A percentile compares a stretch with the other conserved stretches of the same genome.
Conservation (phyloP, 1,140 invertebrate genomes). For the Dinothrombium tinctorium region DNA sequence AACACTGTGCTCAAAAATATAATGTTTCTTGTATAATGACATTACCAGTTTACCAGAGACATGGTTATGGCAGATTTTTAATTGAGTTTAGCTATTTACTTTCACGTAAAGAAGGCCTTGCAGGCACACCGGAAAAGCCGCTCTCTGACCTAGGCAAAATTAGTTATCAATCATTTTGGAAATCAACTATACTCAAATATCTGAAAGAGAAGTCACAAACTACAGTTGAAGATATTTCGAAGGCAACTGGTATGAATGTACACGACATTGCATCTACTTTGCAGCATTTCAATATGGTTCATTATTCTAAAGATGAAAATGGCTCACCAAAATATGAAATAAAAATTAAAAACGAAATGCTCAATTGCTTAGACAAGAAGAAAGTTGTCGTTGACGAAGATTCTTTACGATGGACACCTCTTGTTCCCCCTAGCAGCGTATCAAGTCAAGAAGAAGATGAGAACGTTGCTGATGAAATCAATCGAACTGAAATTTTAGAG, state of each 20-base stretch:
- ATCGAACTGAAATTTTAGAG: not conserved
- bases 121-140: conserved; percentile 93
- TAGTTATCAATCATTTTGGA: conserved; percentile 92
- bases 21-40: conserved; percentile 99
- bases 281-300: conserved; percentile 20
- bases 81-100: conserved; percentile 65
- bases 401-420: conserved; percentile 70
- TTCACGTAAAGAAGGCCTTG: conserved; percentile 29
- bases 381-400: conserved; percentile 62
- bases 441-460: not conserved
- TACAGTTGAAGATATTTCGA: conserved; percentile 51
- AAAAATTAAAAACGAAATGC: not conserved
- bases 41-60: conserved; percentile 87
- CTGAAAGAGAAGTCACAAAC: conserved; percentile 22
- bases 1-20: conserved; percentile 91
- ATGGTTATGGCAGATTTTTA: conserved; percentile 84
- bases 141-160: conserved; percentile 80
- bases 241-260: conserved; percentile 68
- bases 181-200: conserved; percentile 53
- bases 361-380: conserved; percentile 1
- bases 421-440: conserved; percentile 30
- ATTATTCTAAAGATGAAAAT: conserved; percentile 98
- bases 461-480: not conserved
- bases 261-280: conserved; percentile 72
- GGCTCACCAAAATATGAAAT: conserved; percentile 1